These are phyloP conservation scores for Neolamprologus sp. DNA, from an alignment of 2,113 vertebrate genomes.

Conservation along the genomic window DNA sequence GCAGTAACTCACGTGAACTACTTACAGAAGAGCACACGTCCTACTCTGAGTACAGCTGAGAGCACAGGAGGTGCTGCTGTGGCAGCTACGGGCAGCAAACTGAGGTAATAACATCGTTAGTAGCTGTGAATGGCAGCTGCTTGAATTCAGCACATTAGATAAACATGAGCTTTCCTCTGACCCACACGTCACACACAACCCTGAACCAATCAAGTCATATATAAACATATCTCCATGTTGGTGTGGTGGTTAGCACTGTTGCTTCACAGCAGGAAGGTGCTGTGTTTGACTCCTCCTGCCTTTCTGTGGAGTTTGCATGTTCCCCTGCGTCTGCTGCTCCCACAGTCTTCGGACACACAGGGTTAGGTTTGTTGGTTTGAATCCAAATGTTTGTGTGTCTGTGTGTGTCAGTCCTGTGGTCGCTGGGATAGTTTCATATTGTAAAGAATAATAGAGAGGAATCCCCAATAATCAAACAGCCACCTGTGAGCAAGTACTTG, in stretches of 20 bases:
- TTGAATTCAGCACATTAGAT: neutral
- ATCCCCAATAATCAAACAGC: neutral
- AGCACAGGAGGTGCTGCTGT: neutral
- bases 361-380: neutral
- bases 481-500: neutral
- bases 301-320: neutral
- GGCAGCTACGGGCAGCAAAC: neutral
- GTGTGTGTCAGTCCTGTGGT: neutral
- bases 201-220: neutral
- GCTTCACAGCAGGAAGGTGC: neutral
- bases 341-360: neutral
- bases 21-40: neutral
- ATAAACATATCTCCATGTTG: neutral
- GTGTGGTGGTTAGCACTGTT: neutral
- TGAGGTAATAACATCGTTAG: neutral
- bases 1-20: accelerated
- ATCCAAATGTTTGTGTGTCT: neutral
- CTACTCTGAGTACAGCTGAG: neutral
- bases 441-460: neutral
- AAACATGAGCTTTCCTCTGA: neutral
- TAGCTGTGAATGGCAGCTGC: neutral
- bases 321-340: neutral
- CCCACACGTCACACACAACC: neutral
- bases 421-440: neutral
- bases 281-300: neutral